These are phyloP conservation scores for Platorchestia sp. DNA, from an alignment of 1,140 invertebrate genomes.

Conservation along the genomic window DNA sequence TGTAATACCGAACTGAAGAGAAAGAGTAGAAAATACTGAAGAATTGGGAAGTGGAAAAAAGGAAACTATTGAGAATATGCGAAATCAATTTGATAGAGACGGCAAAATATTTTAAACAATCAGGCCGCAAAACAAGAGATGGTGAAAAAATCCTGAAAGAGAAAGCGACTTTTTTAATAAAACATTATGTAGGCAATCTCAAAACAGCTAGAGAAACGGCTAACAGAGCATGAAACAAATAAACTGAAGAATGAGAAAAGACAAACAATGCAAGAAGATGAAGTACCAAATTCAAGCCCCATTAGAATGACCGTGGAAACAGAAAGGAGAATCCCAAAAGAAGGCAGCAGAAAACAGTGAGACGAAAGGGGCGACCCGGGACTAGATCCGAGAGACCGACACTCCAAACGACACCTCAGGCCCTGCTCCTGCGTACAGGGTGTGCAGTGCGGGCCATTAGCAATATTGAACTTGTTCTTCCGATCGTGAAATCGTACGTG, in stretches of 20 bases:
- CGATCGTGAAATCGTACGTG: constrained; percentile 19
- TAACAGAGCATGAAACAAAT: neutral
- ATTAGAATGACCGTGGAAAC: too few relatives aligned
- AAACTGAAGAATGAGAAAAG: neutral
- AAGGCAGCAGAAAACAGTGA: neutral
- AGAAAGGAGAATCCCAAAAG: neutral
- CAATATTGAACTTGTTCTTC: constrained; percentile 33
- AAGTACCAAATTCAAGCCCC: too few relatives aligned
- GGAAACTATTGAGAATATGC: neutral
- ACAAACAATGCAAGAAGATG: too few relatives aligned
- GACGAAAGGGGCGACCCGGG: neutral
- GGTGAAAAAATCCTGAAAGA: neutral
- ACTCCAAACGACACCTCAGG: neutral
- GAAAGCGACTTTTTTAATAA: neutral
- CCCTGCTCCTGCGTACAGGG: neutral
- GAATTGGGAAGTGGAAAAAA: too few relatives aligned
- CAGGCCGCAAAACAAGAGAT: neutral
- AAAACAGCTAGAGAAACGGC: neutral
- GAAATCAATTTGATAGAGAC: neutral
- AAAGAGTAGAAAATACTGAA: too few relatives aligned
- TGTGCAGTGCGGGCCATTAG: neutral
- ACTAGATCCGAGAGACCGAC: neutral
- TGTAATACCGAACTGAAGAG: too few relatives aligned
- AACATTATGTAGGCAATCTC: neutral
- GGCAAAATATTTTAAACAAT: neutral